Evolutionary conservation across 2,888 invertebrate species (phyloP).

Genomic region (Xestobium rufovillosum): DNA sequence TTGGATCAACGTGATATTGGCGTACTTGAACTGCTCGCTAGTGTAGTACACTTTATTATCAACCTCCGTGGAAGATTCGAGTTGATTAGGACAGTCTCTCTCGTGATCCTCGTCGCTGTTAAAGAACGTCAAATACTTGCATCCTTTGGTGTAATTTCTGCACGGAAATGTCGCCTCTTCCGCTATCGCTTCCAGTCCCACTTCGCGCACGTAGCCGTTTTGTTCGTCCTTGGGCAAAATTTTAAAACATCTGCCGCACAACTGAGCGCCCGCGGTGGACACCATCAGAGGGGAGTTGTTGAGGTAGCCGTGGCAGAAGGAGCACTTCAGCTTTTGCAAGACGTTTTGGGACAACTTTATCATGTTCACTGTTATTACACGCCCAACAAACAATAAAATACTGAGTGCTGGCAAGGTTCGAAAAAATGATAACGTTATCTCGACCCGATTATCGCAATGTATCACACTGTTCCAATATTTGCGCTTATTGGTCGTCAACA

Average conservation of each 20-base stretch:
- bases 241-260: conserved; percentile 33
- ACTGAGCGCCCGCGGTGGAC: conserved; percentile 24
- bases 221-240: conserved; percentile 29
- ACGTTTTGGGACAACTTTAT: conserved; percentile 27
- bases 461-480: too few species aligned
- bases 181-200: conserved; percentile 29
- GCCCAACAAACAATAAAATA: too few species aligned
- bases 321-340: conserved; percentile 28
- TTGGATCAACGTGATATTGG: background rate
- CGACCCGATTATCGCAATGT: too few species aligned
- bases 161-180: conserved; percentile 31
- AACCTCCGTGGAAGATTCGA: too few species aligned
- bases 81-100: conserved; percentile 26
- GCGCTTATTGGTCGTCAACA: too few species aligned
- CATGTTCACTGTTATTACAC: too few species aligned
- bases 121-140: conserved; percentile 25
- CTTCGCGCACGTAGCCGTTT: conserved; percentile 26
- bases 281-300: conserved; percentile 27
- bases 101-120: conserved; percentile 29
- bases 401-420: too few species aligned
- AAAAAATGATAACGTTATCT: too few species aligned
- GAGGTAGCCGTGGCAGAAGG: conserved; percentile 29
- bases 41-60: too few species aligned
- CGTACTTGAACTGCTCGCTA: conserved; percentile 13
- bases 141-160: conserved; percentile 28